Evolutionary conservation across 2,888 invertebrate species (phyloP).

Genomic region (Rhagonycha lutea): DNA sequence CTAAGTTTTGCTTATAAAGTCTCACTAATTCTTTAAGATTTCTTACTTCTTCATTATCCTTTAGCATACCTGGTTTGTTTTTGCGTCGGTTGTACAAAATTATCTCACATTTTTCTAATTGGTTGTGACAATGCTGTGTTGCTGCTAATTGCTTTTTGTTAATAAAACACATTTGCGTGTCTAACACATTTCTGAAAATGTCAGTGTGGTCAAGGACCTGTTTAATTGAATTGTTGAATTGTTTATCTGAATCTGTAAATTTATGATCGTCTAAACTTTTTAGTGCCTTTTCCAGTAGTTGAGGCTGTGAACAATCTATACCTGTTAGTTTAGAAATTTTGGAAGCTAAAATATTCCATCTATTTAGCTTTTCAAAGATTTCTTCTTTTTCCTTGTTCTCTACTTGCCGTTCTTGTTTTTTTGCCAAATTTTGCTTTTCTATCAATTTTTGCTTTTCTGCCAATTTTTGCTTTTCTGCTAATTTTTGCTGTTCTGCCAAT

Average conservation of each 20-base stretch:
- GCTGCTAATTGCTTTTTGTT: neutral
- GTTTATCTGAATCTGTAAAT: neutral
- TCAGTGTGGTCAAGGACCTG: neutral
- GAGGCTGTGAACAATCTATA: neutral
- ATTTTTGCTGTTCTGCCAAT: too few species aligned
- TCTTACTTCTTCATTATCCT: neutral
- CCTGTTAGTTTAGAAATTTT: neutral
- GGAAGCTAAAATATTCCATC: neutral
- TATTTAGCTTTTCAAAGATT: neutral
- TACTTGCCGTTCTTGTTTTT: neutral
- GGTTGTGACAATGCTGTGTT: neutral
- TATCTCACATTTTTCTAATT: neutral
- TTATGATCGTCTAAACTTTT: neutral
- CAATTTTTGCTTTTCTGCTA: neutral
- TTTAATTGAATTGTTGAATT: neutral
- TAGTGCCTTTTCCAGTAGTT: neutral
- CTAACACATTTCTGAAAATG: neutral
- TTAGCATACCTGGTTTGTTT: neutral
- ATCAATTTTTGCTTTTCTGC: neutral
- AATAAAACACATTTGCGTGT: neutral
- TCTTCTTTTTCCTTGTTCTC: neutral
- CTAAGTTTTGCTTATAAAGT: neutral
- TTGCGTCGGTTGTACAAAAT: neutral
- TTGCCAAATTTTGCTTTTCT: neutral
- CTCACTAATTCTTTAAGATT: neutral